Percentiles rank a stretch among this genome's conserved stretches.
phyloP scores from a whole-genome alignment of 2,888 invertebrate genomes.

The Hecatera dysodea region DNA sequence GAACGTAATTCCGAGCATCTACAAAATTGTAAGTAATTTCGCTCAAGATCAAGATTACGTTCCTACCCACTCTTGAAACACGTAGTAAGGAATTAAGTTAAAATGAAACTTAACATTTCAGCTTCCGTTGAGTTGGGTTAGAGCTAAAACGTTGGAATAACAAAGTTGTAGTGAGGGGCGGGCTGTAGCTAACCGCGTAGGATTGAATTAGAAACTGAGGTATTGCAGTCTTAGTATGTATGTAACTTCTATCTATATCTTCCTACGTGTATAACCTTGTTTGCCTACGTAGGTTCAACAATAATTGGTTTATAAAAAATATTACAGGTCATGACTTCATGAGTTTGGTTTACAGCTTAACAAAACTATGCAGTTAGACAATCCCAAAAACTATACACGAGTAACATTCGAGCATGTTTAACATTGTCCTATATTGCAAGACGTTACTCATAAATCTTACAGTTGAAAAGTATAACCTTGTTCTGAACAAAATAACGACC shows the following conservation, averaged over 20 bases:
- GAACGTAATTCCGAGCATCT: conserved; percentile 32
- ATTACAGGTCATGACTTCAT: conserved; percentile 1
- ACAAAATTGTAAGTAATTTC: conserved; percentile 56
- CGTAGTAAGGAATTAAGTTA: conserved; percentile 53
- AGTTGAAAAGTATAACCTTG: conserved; percentile 21
- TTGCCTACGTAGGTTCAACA: not conserved
- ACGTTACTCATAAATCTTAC: conserved; percentile 4
- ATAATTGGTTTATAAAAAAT: not conserved
- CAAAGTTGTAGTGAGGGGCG: conserved; percentile 34
- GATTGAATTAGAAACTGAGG: conserved; percentile 34
- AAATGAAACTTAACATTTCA: conserved; percentile 63
- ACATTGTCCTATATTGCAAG: conserved; percentile 10
- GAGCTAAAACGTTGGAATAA: conserved; percentile 46
- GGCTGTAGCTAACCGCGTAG: conserved; percentile 17
- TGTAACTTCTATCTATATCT: not conserved
- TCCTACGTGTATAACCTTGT: not conserved
- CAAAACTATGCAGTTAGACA: conserved; percentile 9
- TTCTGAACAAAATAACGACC: not conserved
- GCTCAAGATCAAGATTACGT: conserved; percentile 51
- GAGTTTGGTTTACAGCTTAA: not conserved
- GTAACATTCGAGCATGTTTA: conserved; percentile 18
- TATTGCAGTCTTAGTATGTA: conserved; percentile 17
- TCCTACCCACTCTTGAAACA: conserved; percentile 41
- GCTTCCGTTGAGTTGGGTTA: conserved; percentile 46
- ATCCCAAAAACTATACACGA: conserved; percentile 13